Conservation (phyloP, 2,888 invertebrate species). For the Marasmarcha lunaedactyla region DNA sequence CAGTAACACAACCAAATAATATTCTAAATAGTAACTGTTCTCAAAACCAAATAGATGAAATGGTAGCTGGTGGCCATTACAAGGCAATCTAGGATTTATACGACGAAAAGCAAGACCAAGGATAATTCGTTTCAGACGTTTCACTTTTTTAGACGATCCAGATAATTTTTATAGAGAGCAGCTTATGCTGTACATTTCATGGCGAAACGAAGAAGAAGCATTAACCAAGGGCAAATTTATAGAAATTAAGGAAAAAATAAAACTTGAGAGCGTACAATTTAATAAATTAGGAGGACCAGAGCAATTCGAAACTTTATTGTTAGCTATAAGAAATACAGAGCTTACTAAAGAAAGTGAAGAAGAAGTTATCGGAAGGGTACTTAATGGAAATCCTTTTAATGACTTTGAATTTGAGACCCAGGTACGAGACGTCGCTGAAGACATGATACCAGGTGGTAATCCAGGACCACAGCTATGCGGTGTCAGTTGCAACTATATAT, state of each 20-base stretch:
- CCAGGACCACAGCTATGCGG: constrained; percentile 1
- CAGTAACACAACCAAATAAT: too few species aligned
- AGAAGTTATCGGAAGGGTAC: constrained; percentile 1
- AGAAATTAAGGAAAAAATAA: constrained; percentile 8
- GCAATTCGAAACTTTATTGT: constrained; percentile 22
- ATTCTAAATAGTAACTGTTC: too few species aligned
- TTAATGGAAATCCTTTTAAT: constrained; percentile 6
- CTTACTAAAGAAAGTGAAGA: constrained; percentile 5
- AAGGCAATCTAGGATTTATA: constrained; percentile 7
- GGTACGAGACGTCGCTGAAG: constrained; percentile 3
- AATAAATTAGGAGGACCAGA: constrained; percentile 18
- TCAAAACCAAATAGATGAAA: constrained; percentile 1
- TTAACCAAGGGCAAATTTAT: constrained; percentile 11
- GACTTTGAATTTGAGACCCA: constrained; percentile 7
- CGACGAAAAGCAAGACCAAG: constrained; percentile 6
- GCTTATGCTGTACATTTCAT: constrained; percentile 8
- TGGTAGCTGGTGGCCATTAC: constrained; percentile 6
- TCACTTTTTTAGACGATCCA: constrained; percentile 3
- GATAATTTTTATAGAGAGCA: constrained; percentile 10
- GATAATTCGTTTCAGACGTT: constrained; percentile 13
- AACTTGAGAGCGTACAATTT: constrained; percentile 17
- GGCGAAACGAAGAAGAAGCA: constrained; percentile 11
- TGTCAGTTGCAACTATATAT: background rate
- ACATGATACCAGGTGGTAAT: background rate
- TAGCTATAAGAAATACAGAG: constrained; percentile 11